Evolutionary conservation across 2,797 vertebrate species (phyloP).

Genomic region (Chaetophractus vellerosus): DNA sequence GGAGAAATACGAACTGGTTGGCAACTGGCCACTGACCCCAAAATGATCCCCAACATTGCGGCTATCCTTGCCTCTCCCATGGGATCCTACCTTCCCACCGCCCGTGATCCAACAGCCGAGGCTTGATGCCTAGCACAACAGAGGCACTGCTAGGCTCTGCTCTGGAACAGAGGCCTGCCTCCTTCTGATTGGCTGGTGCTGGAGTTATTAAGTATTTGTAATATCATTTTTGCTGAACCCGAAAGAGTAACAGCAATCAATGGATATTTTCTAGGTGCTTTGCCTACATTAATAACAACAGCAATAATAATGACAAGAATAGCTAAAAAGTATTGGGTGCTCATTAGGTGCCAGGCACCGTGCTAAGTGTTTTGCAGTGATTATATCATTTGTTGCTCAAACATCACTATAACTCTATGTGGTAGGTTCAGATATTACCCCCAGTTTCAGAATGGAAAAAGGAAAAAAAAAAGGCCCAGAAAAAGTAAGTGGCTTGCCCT

Average conservation of each 20-base stretch:
- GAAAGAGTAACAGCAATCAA: neutral
- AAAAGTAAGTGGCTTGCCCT: neutral
- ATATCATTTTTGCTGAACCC: neutral
- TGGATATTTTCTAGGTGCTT: neutral
- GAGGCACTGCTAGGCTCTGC: neutral
- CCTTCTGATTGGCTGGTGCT: neutral
- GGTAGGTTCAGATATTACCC: neutral
- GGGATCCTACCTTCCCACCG: accelerated
- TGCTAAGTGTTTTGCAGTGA: neutral
- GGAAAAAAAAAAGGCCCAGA: neutral
- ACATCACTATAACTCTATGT: neutral
- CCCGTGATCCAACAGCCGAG: neutral
- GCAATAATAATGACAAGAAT: no score
- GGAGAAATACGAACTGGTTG: neutral
- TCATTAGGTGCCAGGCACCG: neutral
- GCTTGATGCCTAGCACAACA: neutral
- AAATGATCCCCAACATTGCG: neutral
- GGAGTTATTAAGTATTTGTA: neutral
- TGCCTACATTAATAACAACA: neutral
- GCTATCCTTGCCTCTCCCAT: neutral
- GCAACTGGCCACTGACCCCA: neutral
- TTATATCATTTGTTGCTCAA: neutral
- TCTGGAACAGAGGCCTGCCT: neutral
- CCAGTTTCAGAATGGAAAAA: neutral
- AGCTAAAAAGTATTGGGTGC: neutral